phyloP scores from a whole-genome alignment of 1,140 invertebrate species.

The Thalassaphorura encarpata region DNA sequence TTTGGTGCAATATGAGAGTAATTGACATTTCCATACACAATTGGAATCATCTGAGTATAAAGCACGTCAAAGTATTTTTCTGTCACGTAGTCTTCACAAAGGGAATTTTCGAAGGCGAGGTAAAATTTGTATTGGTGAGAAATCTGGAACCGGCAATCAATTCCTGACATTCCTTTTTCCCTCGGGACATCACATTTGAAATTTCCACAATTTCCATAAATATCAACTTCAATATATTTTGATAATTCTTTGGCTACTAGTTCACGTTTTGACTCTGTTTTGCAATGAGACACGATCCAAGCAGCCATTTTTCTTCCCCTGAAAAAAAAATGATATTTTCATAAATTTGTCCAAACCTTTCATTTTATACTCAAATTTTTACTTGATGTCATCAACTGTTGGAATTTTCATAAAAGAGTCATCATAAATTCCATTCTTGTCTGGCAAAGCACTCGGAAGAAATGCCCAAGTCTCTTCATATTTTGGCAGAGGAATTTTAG shows the following conservation, averaged over 20 bases:
- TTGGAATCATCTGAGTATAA: constrained; percentile 30
- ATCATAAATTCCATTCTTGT: no score
- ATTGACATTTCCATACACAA: constrained; percentile 34
- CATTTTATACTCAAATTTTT: no score
- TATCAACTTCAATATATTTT: constrained; percentile 43
- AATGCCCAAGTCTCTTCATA: no score
- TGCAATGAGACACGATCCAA: constrained; percentile 48
- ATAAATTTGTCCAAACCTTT: no score
- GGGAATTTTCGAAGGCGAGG: constrained; percentile 38
- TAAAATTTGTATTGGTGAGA: constrained; percentile 36
- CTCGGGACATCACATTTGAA: constrained; percentile 13
- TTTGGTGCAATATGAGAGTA: constrained; percentile 37
- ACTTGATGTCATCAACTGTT: no score
- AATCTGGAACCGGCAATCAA: constrained; percentile 20
- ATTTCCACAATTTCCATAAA: constrained; percentile 44
- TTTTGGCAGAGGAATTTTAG: no score
- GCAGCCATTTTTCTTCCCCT: constrained; percentile 37
- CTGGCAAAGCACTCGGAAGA: no score
- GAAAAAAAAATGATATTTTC: no score
- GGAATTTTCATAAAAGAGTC: no score
- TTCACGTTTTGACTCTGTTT: constrained; percentile 39
- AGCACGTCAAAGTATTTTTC: constrained; percentile 36
- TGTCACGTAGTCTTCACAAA: constrained; percentile 40
- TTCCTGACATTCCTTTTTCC: background rate
- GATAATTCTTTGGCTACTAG: constrained; percentile 41